These are phyloP conservation scores for Oryzias woworae DNA, from an alignment of 2,113 vertebrate species.

Conservation along the genomic window DNA sequence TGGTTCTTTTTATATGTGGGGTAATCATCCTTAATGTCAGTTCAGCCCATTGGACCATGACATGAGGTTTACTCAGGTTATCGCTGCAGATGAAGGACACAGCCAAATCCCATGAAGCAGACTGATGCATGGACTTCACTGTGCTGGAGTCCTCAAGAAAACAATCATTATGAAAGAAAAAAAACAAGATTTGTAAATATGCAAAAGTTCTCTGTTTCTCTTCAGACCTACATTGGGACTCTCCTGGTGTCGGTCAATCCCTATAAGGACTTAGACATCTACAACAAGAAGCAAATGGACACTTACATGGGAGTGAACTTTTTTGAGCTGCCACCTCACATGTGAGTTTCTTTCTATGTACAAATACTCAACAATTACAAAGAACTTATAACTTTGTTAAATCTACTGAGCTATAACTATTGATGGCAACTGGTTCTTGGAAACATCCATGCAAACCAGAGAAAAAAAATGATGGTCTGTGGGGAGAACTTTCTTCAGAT, in stretches of 20 bases:
- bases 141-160: background rate
- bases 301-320: slow-evolving; percentile 96
- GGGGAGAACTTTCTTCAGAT: too few species aligned
- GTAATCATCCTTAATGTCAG: slow-evolving; percentile 32
- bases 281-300: slow-evolving; percentile 89
- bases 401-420: too few species aligned
- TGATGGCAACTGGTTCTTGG: too few species aligned
- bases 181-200: slow-evolving; percentile 19
- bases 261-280: slow-evolving; percentile 91
- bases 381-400: too few species aligned
- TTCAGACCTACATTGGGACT: slow-evolving; percentile 93
- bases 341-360: slow-evolving; percentile 78
- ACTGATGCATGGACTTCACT: slow-evolving; percentile 12
- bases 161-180: slow-evolving; percentile 15
- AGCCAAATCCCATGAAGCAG: slow-evolving; percentile 30
- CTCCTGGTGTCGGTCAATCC: slow-evolving; percentile 97
- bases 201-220: slow-evolving; percentile 34
- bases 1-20: slow-evolving; percentile 37
- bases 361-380: too few species aligned
- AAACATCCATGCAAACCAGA: too few species aligned
- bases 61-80: slow-evolving; percentile 44
- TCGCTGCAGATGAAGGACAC: slow-evolving; percentile 45
- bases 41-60: slow-evolving; percentile 20
- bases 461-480: too few species aligned
- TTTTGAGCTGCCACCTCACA: slow-evolving; percentile 95